Evolutionary conservation across 2,888 invertebrate genomes (phyloP), one percentile per base, ranked within the genome.

Genomic region (Epirrita christyi): DNA sequence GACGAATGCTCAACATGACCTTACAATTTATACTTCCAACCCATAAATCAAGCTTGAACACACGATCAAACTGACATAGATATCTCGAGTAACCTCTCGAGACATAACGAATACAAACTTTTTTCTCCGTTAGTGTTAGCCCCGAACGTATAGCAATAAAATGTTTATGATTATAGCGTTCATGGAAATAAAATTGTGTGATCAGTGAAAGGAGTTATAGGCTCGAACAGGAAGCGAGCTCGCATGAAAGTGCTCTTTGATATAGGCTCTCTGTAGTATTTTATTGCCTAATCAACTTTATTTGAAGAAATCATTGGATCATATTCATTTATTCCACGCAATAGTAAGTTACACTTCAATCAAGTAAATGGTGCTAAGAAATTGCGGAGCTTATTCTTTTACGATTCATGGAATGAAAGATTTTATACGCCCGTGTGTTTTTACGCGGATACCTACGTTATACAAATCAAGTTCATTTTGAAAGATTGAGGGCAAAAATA

Each of bases 121-220:
- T 63, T 64, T 66, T 62, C 57, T 56, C 50, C 48, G 62, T 61
- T 85, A 86, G 86, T 86, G 87, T 88, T 85, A 79, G 81, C 79
- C 75, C 75, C 76, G 73, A 78, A 85, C 81, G 86, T 85, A 85
- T 80, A 80, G 85, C 77, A 83, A 86, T 90, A 90, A 90, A 90
- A 90, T 82, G 73, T 88, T 89, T 89, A 88, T 86, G 88, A 86
- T 85, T 85, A 88, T 87, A 77, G 83, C 86, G 77, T 84, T 85
- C 85, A 81, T 84, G 83, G 81, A 86, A 85, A 88, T 88, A 88
- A 88, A 89, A 88, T 76, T 81, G 81, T 83, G 78, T 79, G 80
- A 85, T 83, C 83, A 77, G 80, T 81, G 80, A 76, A 80, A 83
- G 79, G 79, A 81, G 76, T 78, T 79, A 77, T 73, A 73, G 73